Evolutionary conservation across 53 echinoderm and acorn worm genomes (phyloP).

Genomic region (Zoroaster sp.): DNA sequence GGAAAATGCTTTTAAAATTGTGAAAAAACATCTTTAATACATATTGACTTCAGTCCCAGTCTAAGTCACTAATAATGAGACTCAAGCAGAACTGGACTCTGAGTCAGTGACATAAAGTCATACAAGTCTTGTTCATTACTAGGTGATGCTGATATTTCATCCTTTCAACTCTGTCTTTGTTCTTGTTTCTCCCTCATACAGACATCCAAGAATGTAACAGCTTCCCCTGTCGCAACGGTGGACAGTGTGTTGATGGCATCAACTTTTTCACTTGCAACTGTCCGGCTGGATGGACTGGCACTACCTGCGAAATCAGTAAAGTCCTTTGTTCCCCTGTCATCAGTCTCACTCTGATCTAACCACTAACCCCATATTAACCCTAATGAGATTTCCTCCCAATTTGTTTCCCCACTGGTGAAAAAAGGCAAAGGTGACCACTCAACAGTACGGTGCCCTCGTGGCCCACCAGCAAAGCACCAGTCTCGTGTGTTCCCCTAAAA

Average conservation of each 20-base stretch:
- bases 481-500: not conserved
- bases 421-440: not conserved
- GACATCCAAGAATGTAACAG: slow-evolving; percentile 43
- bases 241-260: slow-evolving; percentile 37
- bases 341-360: not conserved
- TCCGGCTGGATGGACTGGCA: slow-evolving; percentile 9
- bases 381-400: not conserved
- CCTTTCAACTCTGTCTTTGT: not conserved
- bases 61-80: too few species aligned
- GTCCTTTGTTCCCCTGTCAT: not conserved
- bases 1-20: too few species aligned
- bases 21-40: too few species aligned
- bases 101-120: too few species aligned
- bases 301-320: slow-evolving; percentile 51
- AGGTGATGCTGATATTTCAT: too few species aligned
- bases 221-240: slow-evolving; percentile 38
- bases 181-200: not conserved
- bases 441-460: not conserved
- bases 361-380: not conserved
- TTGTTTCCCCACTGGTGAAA: slow-evolving; percentile 1
- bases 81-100: too few species aligned
- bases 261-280: slow-evolving; percentile 2
- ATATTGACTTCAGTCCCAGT: too few species aligned
- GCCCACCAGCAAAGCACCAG: not conserved
- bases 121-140: too few species aligned